Evolutionary conservation across 30 jellyfish, hydroid and myxozoan genomes (phyloP), one percentile per base, ranked within the genome.

Genomic region (Turritopsis dohrnii): DNA sequence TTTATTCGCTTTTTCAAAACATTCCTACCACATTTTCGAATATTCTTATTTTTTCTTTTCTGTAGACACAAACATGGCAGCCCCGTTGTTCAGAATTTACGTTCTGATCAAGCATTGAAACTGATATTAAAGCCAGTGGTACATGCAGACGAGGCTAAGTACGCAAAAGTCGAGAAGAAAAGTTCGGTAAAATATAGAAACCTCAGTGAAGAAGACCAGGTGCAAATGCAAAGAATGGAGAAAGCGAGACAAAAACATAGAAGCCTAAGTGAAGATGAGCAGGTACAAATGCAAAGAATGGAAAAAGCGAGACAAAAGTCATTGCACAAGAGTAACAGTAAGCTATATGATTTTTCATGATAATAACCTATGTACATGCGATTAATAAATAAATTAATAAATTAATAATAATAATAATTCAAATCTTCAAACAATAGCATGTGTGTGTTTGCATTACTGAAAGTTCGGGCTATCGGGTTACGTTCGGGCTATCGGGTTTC

Each of bases 151-250:
- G 83, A 71, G 8, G 89, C 71, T 1, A 7, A 23, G 28, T 71
- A 82, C 41, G 85, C 89, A 1, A 23, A 19, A n/a, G 81, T 31
- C 20, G 52, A 80, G 1, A 80, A 80, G 82, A 22, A 23, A 41
- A 52, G 27, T n/a, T 22, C 31, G 9, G 18, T 9, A 53, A 16
- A 53, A 5, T 0, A 71, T n/a, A 82, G 72, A 29, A 66, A 52
- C 21, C 24, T 25, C 28, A 82, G 74, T 65, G 89, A 66, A 9
- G 86, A 71, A 21, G 85, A 66, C 24, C 69, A 65, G 21, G 87
- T 65, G 22, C 89, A 82, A 30, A 52, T 80, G 53, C 72, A 82
- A 20, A 71, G 89, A 65, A 82, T 82, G 89, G 89, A 82, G 53
- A 82, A 71, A 82, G 89, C 89, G 19, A 82, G 89, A 31, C n/a